Conservation (phyloP, 2,888 invertebrate genomes). For the Hybos culiciformis region DNA sequence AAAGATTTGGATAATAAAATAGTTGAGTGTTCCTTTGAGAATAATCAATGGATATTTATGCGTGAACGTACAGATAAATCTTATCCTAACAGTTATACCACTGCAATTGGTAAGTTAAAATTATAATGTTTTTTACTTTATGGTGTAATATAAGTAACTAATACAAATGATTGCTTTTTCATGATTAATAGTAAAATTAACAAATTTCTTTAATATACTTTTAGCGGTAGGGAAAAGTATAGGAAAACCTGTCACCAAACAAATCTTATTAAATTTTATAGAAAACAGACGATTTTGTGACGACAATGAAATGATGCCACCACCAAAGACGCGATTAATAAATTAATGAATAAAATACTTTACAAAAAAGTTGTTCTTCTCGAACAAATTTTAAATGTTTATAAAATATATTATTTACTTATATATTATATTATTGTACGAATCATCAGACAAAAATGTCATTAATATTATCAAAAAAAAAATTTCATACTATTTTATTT, state of each 20-base stretch:
- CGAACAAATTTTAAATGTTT: no score
- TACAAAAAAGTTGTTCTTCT: no score
- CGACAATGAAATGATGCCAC: constrained; percentile 59
- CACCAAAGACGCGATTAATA: no score
- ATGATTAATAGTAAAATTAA: background rate
- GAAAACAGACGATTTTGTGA: constrained; percentile 48
- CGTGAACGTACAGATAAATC: constrained; percentile 93
- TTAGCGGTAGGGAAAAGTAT: constrained; percentile 76
- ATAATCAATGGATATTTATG: constrained; percentile 82
- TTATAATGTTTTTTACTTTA: no score
- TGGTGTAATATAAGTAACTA: no score
- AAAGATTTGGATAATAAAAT: constrained; percentile 82
- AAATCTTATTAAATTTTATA: constrained; percentile 61
- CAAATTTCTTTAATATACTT: constrained; percentile 20
- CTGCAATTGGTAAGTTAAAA: constrained; percentile 53
- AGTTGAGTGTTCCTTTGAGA: constrained; percentile 81
- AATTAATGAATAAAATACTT: no score
- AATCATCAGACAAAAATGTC: no score
- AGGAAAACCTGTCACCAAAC: constrained; percentile 69
- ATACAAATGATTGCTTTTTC: no score
- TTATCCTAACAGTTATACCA: constrained; percentile 77
- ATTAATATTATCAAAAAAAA: no score
- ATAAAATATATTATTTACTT: no score
- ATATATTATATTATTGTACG: no score
- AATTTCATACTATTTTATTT: no score